These are phyloP conservation scores for Colinus virginianus DNA, from an alignment of 2,113 vertebrate genomes.

Conservation along the genomic window DNA sequence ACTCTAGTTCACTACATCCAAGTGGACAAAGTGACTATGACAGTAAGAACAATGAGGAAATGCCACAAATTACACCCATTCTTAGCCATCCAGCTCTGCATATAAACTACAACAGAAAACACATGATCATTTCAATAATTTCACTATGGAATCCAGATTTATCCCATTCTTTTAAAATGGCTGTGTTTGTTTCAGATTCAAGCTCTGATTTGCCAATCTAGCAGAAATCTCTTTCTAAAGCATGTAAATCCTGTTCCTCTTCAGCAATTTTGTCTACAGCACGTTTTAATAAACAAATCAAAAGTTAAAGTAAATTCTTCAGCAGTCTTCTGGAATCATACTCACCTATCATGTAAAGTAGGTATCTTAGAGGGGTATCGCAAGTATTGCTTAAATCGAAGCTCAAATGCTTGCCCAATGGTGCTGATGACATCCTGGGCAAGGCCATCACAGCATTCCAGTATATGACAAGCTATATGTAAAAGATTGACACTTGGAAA, in stretches of 20 bases:
- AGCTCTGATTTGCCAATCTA: not conserved
- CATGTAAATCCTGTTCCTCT: not conserved
- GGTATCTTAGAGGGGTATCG: constrained; percentile 91
- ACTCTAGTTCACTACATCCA: not conserved
- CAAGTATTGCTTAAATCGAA: constrained; percentile 96
- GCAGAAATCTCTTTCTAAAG: not conserved
- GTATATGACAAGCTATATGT: constrained; percentile 91
- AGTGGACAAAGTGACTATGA: not conserved
- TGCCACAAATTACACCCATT: not conserved
- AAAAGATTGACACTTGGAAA: constrained; percentile 19
- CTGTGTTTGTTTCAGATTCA: not conserved
- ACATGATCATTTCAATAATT: not conserved
- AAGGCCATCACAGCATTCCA: constrained; percentile 93
- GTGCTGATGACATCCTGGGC: constrained; percentile 96
- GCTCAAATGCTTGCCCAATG: constrained; percentile 97
- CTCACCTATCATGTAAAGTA: constrained; percentile 89
- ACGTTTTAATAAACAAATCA: not conserved
- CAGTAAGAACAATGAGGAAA: not conserved
- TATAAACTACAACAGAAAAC: not conserved
- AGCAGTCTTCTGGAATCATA: not conserved
- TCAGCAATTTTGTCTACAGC: not conserved
- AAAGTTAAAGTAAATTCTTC: not conserved
- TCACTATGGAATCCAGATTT: not conserved
- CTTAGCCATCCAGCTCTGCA: not conserved
- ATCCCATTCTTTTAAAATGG: not conserved